phyloP scores from a whole-genome alignment of 1,140 invertebrate species.

The Diorhabda sublineata region DNA sequence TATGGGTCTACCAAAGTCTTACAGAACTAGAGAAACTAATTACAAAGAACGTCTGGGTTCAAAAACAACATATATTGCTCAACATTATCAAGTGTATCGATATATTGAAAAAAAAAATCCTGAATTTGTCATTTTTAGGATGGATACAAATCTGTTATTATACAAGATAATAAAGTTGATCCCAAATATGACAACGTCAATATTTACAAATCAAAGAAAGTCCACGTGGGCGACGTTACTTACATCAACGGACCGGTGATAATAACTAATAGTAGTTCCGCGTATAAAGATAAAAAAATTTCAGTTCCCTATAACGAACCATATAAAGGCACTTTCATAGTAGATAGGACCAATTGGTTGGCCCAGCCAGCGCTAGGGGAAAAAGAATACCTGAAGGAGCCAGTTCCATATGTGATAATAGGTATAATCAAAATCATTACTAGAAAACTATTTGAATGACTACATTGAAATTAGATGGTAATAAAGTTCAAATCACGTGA shows the following conservation, averaged over 20 bases:
- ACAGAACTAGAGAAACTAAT: too few species aligned
- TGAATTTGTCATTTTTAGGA: constrained; percentile 7
- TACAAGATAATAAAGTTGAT: constrained; percentile 4
- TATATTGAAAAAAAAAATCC: too few species aligned
- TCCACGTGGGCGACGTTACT: constrained; percentile 49
- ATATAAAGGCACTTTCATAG: constrained; percentile 14
- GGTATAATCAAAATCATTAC: not conserved
- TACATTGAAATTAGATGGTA: too few species aligned
- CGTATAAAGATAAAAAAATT: constrained; percentile 1
- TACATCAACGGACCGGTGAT: constrained; percentile 49
- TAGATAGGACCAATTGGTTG: constrained; percentile 33
- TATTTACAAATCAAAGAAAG: constrained; percentile 45
- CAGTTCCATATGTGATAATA: constrained; percentile 40
- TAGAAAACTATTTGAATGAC: too few species aligned
- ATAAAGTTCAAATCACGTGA: too few species aligned
- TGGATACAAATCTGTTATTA: not conserved
- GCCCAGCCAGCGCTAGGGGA: constrained; percentile 30
- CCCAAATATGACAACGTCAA: constrained; percentile 40
- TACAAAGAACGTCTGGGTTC: too few species aligned
- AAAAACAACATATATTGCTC: too few species aligned
- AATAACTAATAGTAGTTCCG: constrained; percentile 34
- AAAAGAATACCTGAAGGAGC: constrained; percentile 24
- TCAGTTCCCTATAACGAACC: not conserved
- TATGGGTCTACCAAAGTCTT: too few species aligned
- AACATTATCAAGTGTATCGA: too few species aligned